These are phyloP conservation scores for Mionectes olivaceus DNA, from an alignment of 2,797 vertebrate species.

Conservation along the genomic window DNA sequence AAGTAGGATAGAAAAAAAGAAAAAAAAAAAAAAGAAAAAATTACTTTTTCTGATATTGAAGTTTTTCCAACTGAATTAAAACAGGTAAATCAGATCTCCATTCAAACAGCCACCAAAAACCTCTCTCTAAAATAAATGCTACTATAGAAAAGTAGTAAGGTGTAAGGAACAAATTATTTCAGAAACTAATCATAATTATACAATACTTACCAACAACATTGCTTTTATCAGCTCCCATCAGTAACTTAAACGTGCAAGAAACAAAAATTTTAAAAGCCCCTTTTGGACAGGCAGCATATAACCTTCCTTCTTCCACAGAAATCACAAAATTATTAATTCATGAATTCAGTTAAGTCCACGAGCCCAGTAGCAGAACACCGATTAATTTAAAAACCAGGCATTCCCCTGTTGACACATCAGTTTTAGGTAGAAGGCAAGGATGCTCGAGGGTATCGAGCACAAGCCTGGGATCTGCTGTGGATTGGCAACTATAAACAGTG, in stretches of 20 bases:
- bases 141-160: neutral
- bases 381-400: slow-evolving; percentile 23
- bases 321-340: slow-evolving; percentile 44
- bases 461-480: neutral
- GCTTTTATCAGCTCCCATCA: neutral
- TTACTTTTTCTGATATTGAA: neutral
- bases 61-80: neutral
- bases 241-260: neutral
- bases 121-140: neutral
- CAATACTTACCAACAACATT: neutral
- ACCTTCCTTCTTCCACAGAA: neutral
- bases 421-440: neutral
- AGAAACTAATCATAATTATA: neutral
- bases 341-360: neutral
- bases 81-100: neutral
- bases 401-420: neutral
- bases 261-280: neutral
- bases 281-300: neutral
- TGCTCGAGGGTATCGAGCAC: neutral
- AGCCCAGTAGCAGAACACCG: neutral
- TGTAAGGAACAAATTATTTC: neutral
- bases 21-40: neutral
- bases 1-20: neutral
- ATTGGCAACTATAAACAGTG: neutral
- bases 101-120: neutral